Percentiles rank a stretch among this genome's conserved stretches.
phyloP scores from a whole-genome alignment of 1,140 invertebrate genomes.

The Sitodiplosis mosellana region DNA sequence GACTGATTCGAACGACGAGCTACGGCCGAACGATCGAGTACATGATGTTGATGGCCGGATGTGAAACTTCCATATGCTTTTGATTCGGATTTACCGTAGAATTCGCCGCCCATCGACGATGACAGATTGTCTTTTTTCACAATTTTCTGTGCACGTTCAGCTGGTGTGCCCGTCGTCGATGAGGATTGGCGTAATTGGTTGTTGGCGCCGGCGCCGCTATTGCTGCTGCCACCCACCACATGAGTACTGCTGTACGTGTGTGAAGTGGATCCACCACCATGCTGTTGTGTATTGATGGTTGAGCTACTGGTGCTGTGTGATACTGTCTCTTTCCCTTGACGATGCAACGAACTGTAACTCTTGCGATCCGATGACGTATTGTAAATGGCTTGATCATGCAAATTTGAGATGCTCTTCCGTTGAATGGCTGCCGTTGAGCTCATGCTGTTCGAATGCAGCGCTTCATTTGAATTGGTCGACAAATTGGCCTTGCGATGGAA shows the following conservation, averaged over 20 bases:
- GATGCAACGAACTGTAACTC: conserved; percentile 56
- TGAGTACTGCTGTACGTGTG: neutral
- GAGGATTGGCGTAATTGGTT: neutral
- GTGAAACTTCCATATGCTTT: conserved; percentile 47
- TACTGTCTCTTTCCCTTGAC: conserved; percentile 32
- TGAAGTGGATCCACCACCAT: neutral
- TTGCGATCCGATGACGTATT: conserved; percentile 44
- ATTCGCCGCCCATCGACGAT: conserved; percentile 40
- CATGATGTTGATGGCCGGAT: conserved; percentile 28
- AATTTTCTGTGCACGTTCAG: conserved; percentile 30
- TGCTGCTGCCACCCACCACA: neutral
- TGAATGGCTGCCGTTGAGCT: conserved; percentile 60
- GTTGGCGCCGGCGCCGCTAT: neutral
- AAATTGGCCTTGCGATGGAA: conserved; percentile 50
- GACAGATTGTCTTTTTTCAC: conserved; percentile 38
- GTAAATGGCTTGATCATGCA: conserved; percentile 49
- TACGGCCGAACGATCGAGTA: conserved; percentile 28
- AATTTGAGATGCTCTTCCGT: conserved; percentile 56
- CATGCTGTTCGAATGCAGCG: conserved; percentile 38
- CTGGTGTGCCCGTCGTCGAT: neutral
- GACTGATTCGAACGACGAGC: conserved; percentile 45
- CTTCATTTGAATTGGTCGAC: conserved; percentile 22
- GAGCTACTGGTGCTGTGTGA: neutral
- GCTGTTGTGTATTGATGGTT: neutral
- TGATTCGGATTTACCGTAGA: conserved; percentile 45